Base-by-base conservation (phyloP, 2,113 vertebrate genomes). In the Ascaphus truei region DNA sequence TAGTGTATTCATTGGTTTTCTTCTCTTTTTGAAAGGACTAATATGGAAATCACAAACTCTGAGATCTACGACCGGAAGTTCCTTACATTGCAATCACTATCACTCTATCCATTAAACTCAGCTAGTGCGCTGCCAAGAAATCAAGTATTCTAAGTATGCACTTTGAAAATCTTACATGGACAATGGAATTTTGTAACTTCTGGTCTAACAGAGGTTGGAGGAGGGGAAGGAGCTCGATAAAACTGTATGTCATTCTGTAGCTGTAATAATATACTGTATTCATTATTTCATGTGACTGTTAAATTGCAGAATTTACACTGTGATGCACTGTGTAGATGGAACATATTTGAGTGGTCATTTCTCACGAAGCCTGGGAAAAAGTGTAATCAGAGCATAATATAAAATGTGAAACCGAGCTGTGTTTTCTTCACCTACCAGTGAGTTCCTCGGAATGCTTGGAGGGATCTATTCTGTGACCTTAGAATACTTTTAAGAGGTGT, bases 11-110 rank as follows among this genome's bases (percentile, higher is more conserved):
- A 73, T 83, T 81, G 75, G 76, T 85, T 80, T 78, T 78, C 79
- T 79, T 72, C 22, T 81, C 72, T 85, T 84, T 81, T 72, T 73
- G 57, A 80, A 89, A 47, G 81, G 82, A 90, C 88, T 84, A 90
- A 90, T 90, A 92, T 89, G 89, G 89, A 87, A 88, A 89, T 91
- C 76, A 76, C 77, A 80, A 82, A 79, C 83, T 88, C 74, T 76
- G 76, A 78, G 80, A 85, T 75, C 81, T 79, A 79, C 72, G 67
- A 84, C 79, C 85, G 83, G 87, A 91, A 89, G 87, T 90, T 85
- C 86, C 81, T 90, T 79, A 82, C 85, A 88, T 89, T 88, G 79
- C 80, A 90, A 78, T 80, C 83, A 82, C 73, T 84, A 83, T 85
- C 72, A 82, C 86, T 87, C 80, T 79, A 85, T 87, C 84, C 88